Evolutionary conservation across 2,113 vertebrate genomes (phyloP), one percentile per base, ranked within the genome.

Genomic region (Eclectus roratus): DNA sequence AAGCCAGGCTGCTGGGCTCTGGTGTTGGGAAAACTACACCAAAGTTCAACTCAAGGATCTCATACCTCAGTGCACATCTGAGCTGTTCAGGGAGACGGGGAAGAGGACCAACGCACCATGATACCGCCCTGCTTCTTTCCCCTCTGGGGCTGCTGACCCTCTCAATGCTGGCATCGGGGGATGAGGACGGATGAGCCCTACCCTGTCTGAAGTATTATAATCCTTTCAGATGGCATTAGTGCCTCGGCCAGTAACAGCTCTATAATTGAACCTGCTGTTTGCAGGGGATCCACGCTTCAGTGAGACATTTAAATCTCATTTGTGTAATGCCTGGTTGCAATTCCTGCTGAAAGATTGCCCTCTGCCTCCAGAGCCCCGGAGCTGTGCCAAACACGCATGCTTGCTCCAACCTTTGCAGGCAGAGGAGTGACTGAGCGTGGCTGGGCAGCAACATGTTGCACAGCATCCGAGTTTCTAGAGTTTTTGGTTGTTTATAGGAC

Each of bases 241-340:
- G 12, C 84, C 69, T 66, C 2, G 11, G 89, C 89, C 39, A 6
- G 69, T 79, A 84, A 71, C 85, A 84, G 78, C 78, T 96, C 84
- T 96, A 88, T 93, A 97, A 89, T 78, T 85, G 82, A 95, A 88
- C 88, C 77, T 92, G 49, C 88, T 84, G 77, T 56, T 95, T 73
- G 29, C 94, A 50, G 77, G 33, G 52, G 33, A 74, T 91, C 31
- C 0, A 4, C 0, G 13, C 89, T 88, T 88, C 85, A 85, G 53
- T 6, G 52, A 70, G 85, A 82, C 28, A 15, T 81, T 74, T 92
- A 95, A 96, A 97, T 96, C 95, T 93, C 93, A 91, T 96, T 96
- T 97, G 66, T 91, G 10, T 94, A 96, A 96, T 94, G 81, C 88
- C 60, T 91, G 80, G 79, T 86, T 94, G 89, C 90, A 81, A 17